phyloP scores from a whole-genome alignment of 2,797 vertebrate species.

The Sternarchorhynchus goeldii region DNA sequence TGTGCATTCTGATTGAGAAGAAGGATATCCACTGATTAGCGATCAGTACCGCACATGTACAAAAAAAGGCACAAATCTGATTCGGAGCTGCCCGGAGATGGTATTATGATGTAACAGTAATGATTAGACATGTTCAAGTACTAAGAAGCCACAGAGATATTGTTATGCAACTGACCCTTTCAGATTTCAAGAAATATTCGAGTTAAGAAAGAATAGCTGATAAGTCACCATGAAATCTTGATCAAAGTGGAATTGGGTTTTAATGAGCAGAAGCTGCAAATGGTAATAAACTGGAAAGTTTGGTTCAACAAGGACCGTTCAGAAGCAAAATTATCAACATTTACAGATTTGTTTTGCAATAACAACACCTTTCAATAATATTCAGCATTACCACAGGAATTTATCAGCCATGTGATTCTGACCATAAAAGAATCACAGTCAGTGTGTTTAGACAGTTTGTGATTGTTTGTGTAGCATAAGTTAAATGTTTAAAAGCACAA shows the following conservation, averaged over 20 bases:
- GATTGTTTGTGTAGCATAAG: background rate
- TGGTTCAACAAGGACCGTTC: background rate
- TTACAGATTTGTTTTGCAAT: background rate
- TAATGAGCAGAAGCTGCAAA: background rate
- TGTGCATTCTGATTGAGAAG: too few species aligned
- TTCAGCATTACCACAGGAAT: background rate
- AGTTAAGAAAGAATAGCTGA: background rate
- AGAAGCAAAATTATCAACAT: background rate
- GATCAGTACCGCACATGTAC: too few species aligned
- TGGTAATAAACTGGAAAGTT: background rate
- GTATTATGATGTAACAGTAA: background rate
- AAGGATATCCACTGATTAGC: too few species aligned
- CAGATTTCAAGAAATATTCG: background rate
- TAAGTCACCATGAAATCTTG: background rate
- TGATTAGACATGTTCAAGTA: too few species aligned
- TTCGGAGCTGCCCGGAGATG: background rate
- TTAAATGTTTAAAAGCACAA: constrained; percentile 6
- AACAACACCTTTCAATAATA: background rate
- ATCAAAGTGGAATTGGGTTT: background rate
- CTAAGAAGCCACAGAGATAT: background rate
- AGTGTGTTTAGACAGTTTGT: constrained; percentile 11
- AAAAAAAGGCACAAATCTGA: background rate
- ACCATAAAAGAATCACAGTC: too few species aligned
- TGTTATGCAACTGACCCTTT: background rate
- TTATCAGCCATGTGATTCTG: background rate